Conservation (phyloP, 2,797 vertebrate species). For the Masticophis lateralis region DNA sequence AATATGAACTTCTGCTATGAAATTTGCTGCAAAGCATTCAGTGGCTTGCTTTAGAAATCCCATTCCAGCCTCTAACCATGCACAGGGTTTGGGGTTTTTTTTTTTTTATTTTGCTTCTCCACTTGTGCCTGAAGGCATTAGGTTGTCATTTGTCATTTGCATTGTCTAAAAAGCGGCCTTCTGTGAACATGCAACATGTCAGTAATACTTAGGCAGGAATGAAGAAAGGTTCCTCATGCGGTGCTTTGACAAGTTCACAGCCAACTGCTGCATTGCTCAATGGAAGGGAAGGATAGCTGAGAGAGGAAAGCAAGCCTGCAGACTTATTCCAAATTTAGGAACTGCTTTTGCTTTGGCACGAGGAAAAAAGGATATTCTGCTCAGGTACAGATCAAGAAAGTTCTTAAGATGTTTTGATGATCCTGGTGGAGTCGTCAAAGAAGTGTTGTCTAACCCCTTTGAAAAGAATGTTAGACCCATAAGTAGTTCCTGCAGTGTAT, state of each 20-base stretch:
- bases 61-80: neutral
- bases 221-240: slow-evolving; percentile 37
- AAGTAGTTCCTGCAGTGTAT: neutral
- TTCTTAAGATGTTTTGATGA: neutral
- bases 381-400: neutral
- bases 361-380: neutral
- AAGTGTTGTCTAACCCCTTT: neutral
- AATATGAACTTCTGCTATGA: neutral
- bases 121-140: slow-evolving; percentile 54
- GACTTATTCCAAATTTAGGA: neutral
- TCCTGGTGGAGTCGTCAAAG: neutral
- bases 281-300: slow-evolving; percentile 40
- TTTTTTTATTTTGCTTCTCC: slow-evolving; percentile 29
- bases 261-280: slow-evolving; percentile 47
- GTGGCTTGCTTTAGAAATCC: slow-evolving; percentile 21
- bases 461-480: neutral
- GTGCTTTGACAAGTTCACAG: slow-evolving; percentile 59
- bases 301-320: slow-evolving; percentile 11
- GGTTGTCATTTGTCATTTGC: slow-evolving; percentile 64
- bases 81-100: neutral
- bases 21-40: slow-evolving; percentile 9
- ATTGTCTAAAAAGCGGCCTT: slow-evolving; percentile 54
- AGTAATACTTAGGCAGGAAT: slow-evolving; percentile 50
- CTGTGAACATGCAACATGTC: slow-evolving; percentile 53
- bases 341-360: neutral